Base-by-base conservation (phyloP, 2,797 vertebrate species). In the Schizopygopsis pylzovi region DNA sequence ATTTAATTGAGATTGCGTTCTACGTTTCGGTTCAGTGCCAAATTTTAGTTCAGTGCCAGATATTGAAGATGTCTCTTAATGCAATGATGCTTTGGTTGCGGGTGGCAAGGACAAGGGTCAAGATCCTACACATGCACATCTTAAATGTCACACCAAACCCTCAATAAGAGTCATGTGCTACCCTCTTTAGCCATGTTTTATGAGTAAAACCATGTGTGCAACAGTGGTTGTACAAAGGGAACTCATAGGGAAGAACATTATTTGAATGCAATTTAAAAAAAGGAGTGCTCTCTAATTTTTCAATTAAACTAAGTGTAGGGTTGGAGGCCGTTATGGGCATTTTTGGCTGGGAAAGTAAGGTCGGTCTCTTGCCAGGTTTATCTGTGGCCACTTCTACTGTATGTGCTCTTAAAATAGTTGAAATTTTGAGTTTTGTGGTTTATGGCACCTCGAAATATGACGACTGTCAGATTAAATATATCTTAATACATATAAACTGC, bases 151-250 rank as follows among this genome's bases (percentile, higher is more conserved):
- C 85, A 89, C 85, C 84, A 91, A 91, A 81, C 89, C 90, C 91
- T 93, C 91, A 93, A 90, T 93, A 90, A 92, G 88, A 85, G 93
- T 93, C 92, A 92, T 89, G 91, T 86, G 87, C 80, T 83, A 84
- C 71, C 87, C 88, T 89, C 91, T 88, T 91, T 79, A 81, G 47
- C 61, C 83, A 83, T 82, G 87, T 86, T 81, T 87, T 83, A 86
- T 33, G 41, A 84, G 71, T 39, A 33, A 47, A 68, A 71, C 78
- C 90, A 89, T 86, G 86, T 87, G 84, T 87, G 75, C 81, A 85
- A 70, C 83, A 85, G 79, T 70, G 63, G 81, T 75, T 71, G 52
- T 86, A 82, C 68, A 87, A 84, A 79, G 76, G 59, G 56, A 86
- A 81, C 75, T 85, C 77, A 59, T 79, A 70, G 37, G 54, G 65